Percentiles rank a stretch among this genome's conserved stretches.
These are phyloP conservation scores for Cepphus grylle DNA, from an alignment of 2,113 vertebrate species.

Conservation along the genomic window DNA sequence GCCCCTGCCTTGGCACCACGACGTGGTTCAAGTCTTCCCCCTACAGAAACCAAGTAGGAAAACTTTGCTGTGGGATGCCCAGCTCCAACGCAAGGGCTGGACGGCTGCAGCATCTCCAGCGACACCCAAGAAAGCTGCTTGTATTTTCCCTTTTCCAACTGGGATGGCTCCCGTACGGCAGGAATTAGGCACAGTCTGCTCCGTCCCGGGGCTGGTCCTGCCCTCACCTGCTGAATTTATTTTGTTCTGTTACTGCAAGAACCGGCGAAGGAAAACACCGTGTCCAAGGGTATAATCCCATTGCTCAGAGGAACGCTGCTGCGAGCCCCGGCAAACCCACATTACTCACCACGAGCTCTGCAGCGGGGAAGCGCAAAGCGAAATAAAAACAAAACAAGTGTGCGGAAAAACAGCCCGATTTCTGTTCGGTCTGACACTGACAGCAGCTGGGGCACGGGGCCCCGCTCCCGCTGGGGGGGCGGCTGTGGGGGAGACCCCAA, in stretches of 20 bases:
- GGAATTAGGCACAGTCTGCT: neutral
- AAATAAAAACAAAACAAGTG: neutral
- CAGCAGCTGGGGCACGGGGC: neutral
- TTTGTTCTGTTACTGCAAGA: neutral
- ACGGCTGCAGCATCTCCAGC: neutral
- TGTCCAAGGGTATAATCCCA: neutral
- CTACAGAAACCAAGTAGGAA: neutral
- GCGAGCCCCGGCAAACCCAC: neutral
- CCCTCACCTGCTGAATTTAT: neutral
- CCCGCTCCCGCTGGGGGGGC: neutral
- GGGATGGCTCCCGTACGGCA: neutral
- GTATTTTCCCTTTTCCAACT: neutral
- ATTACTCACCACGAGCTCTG: neutral
- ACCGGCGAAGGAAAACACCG: neutral
- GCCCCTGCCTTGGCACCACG: neutral
- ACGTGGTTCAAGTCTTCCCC: neutral
- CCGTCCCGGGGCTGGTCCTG: neutral
- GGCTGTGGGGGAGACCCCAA: neutral
- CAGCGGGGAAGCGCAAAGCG: neutral
- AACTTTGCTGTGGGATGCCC: neutral
- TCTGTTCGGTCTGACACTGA: neutral
- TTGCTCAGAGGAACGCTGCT: neutral
- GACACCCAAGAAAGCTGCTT: neutral
- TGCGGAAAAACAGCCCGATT: neutral
- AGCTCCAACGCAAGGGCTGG: neutral